phyloP scores from a whole-genome alignment of 2,113 vertebrate species.

The Empidonax traillii region DNA sequence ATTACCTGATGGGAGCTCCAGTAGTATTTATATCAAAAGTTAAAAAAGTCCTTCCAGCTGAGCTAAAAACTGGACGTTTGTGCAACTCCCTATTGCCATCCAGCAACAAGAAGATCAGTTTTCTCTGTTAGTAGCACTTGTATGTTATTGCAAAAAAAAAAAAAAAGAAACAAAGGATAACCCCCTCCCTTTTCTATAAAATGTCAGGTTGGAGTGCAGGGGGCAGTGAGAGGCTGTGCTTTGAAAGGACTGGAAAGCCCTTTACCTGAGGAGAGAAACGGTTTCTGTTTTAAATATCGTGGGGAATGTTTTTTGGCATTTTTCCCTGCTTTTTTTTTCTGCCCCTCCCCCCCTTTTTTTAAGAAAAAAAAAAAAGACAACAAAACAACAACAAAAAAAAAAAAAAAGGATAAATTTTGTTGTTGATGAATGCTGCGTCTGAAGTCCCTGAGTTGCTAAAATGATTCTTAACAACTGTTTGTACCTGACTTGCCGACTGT shows the following conservation, averaged over 20 bases:
- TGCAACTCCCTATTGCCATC: constrained; percentile 42
- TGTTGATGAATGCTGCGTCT: constrained; percentile 53
- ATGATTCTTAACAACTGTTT: constrained; percentile 65
- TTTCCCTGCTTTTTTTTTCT: constrained; percentile 68
- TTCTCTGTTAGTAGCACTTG: constrained; percentile 73
- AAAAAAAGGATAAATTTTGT: constrained; percentile 47
- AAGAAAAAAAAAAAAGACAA: background rate
- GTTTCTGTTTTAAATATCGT: constrained; percentile 75
- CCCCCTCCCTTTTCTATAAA: background rate
- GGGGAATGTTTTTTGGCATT: constrained; percentile 75
- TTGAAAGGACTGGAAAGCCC: constrained; percentile 49
- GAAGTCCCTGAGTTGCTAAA: constrained; percentile 54
- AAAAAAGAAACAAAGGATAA: background rate
- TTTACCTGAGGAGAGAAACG: constrained; percentile 68
- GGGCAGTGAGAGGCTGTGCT: constrained; percentile 8
- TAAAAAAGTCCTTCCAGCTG: constrained; percentile 55
- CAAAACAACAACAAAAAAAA: background rate
- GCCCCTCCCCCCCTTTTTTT: background rate
- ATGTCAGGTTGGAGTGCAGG: constrained; percentile 8
- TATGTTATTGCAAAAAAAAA: constrained; percentile 68
- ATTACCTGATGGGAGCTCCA: constrained; percentile 36
- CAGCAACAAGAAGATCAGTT: constrained; percentile 49
- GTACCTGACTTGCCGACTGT: constrained; percentile 68
- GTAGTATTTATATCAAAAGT: constrained; percentile 62
- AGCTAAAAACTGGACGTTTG: constrained; percentile 60